Base-by-base conservation (phyloP, 2,888 invertebrate genomes). In the Nysson spinosus region DNA sequence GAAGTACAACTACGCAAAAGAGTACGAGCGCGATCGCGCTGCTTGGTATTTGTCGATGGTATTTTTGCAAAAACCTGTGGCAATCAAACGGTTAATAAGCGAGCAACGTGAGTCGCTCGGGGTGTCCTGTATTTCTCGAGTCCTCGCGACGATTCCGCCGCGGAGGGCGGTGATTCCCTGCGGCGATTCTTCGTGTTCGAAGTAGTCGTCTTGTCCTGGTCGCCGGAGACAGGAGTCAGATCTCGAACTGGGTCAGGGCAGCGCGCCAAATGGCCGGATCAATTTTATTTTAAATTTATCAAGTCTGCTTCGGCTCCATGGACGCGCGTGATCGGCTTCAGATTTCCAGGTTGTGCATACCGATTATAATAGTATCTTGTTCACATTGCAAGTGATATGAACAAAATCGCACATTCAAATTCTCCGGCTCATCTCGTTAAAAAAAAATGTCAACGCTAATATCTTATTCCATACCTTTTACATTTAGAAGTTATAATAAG, bases 271-370 rank as follows among this genome's bases (percentile, higher is more conserved):
- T 78, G 79, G 74, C 77, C 71, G 72, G 76, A 79, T 83, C 80
- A 81, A 81, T 81, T 83, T 83, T 83, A 83, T 83, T 81, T 82
- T 83, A 76, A 80, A 83, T 81, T 82, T 77, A 81, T 82, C 82
- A 81, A 64, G 55, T 66, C 61, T 63, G 47, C 70, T 56, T 60
- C 44, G 35, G 46, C 58, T 46, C 46, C 69, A 63, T 28, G 69
- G 69, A 57, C 69, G 50, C 52, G 55, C 51, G 40, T 40, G 63
- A 69, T 69, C 69, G 54, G 37, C 24, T 54, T 39, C 66, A 32
- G 47, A 67, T 60, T 67, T 67, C 54, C 67, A 60, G 54, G 32
- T 44, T 44, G 49, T 39, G 37, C 57, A 39, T 52, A 54, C 26
- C 54, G 40, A 50, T 60, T 54, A 28, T 54, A 67, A 60, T 47